These are phyloP conservation scores for Leucopsar rothschildi DNA, from an alignment of 2,113 vertebrate genomes.

Conservation along the genomic window DNA sequence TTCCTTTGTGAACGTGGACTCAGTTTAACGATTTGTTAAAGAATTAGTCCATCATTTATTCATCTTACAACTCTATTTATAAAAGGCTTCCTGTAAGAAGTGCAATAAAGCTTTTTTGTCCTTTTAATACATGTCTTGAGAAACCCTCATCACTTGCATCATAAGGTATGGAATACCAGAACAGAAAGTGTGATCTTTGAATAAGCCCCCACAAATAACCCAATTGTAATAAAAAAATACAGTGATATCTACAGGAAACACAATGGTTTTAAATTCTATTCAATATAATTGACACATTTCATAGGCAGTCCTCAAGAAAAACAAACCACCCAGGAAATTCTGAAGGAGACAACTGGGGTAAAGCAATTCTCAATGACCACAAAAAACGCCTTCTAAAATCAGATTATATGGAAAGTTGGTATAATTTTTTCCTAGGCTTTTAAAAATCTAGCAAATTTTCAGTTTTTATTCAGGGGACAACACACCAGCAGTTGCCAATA, in stretches of 20 bases:
- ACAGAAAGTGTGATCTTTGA: neutral
- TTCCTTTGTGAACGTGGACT: neutral
- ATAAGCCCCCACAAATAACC: accelerated
- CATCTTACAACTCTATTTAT: neutral
- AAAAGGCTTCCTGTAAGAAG: neutral
- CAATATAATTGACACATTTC: neutral
- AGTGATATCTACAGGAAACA: neutral
- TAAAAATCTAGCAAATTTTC: neutral
- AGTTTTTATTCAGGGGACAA: neutral
- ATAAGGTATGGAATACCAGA: neutral
- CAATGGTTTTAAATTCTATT: neutral
- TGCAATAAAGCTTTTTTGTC: neutral
- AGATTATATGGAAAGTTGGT: neutral
- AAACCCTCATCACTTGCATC: neutral
- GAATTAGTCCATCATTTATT: neutral
- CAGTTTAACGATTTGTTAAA: neutral
- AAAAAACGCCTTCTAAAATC: neutral
- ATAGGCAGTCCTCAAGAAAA: neutral
- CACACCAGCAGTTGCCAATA: neutral
- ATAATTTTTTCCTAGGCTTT: neutral
- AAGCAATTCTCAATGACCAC: neutral
- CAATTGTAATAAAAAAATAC: neutral
- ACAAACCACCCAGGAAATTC: neutral
- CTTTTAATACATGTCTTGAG: neutral
- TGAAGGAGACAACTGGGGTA: accelerated